Percentiles rank a stretch among this genome's conserved stretches.
Conservation (phyloP, 2,888 invertebrate species). For the Lagria hirta region DNA sequence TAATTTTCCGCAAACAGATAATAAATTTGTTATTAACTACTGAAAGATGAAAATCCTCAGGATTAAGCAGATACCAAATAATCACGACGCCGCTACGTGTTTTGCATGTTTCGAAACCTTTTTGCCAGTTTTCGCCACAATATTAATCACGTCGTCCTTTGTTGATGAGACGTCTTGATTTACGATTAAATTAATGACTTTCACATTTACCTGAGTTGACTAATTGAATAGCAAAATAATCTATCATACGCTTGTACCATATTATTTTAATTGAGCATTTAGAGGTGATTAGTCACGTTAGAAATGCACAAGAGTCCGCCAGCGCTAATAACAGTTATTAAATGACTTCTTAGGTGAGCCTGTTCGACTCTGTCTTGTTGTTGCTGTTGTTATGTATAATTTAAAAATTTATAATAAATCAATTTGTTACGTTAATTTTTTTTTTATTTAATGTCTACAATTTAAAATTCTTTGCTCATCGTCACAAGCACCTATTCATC, state of each 20-base stretch:
- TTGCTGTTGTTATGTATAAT: too few species aligned
- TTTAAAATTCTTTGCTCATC: too few species aligned
- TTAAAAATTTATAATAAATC: too few species aligned
- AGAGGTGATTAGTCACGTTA: constrained; percentile 27
- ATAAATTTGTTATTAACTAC: constrained; percentile 3
- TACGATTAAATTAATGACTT: constrained; percentile 23
- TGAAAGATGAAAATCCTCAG: constrained; percentile 5
- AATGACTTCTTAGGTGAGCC: constrained; percentile 26
- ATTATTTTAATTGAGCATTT: constrained; percentile 27
- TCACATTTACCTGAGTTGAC: constrained; percentile 17
- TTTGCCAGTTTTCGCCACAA: constrained; percentile 5
- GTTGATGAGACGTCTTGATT: constrained; percentile 13
- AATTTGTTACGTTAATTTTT: too few species aligned
- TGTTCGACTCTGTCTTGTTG: too few species aligned
- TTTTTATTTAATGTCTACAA: too few species aligned
- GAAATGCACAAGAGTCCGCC: constrained; percentile 11
- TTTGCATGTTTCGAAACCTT: constrained; percentile 3
- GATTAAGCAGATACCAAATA: constrained; percentile 17
- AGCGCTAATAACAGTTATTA: constrained; percentile 26
- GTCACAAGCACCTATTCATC: too few species aligned
- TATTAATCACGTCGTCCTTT: constrained; percentile 19
- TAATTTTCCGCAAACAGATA: too few species aligned
- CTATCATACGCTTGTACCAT: constrained; percentile 18
- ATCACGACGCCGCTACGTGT: constrained; percentile 14
- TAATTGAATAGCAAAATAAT: constrained; percentile 25